phyloP scores from a whole-genome alignment of 2,797 vertebrate genomes.

The Tiaroga cobitis region DNA sequence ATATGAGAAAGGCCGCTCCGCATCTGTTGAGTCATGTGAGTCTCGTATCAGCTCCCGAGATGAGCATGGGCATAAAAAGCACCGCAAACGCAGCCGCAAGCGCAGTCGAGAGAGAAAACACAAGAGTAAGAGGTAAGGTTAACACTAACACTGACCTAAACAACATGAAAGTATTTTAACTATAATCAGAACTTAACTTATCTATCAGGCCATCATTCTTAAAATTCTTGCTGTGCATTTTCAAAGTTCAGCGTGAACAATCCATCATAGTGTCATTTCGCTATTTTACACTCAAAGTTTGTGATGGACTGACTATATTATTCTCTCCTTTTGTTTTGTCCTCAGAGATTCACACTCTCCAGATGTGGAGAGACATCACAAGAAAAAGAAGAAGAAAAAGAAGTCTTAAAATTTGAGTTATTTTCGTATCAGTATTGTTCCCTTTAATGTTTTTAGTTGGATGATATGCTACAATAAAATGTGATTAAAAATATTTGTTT shows the following conservation, averaged over 20 bases:
- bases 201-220: background rate
- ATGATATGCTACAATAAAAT: background rate
- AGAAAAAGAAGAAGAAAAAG: slow-evolving; percentile 78
- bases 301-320: slow-evolving; percentile 49
- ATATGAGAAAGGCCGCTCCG: slow-evolving; percentile 73
- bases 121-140: slow-evolving; percentile 81
- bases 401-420: slow-evolving; percentile 39
- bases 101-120: slow-evolving; percentile 68
- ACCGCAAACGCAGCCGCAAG: slow-evolving; percentile 74
- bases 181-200: too few species aligned
- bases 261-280: background rate
- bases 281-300: background rate
- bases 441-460: background rate
- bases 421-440: background rate
- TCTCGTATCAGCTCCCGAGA: slow-evolving; percentile 77
- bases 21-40: slow-evolving; percentile 82
- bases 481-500: slow-evolving; percentile 5
- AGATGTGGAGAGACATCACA: slow-evolving; percentile 79
- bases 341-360: slow-evolving; percentile 81
- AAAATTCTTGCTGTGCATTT: background rate
- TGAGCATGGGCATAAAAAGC: slow-evolving; percentile 70
- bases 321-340: slow-evolving; percentile 22
- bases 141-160: background rate
- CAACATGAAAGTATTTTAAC: background rate
- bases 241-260: background rate